Evolutionary conservation across 35 echinoderm and acorn worm species (phyloP), one percentile per base, ranked within the genome.

Genomic region (Ophioderma brevispina): DNA sequence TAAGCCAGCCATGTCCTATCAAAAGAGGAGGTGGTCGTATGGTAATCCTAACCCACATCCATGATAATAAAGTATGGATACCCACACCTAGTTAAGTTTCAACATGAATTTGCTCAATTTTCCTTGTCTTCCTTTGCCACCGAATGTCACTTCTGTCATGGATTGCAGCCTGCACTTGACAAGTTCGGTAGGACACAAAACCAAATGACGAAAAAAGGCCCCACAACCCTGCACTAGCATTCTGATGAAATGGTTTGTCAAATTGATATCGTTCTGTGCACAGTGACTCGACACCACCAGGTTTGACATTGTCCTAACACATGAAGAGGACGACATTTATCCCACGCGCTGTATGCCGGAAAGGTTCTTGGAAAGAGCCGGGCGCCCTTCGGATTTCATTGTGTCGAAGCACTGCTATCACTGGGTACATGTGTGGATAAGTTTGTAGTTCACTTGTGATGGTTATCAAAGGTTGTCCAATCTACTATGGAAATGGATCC

Each of bases 401-500:
- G 91, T 98, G 31, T 88, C 87, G 21, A 91, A 85, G 81, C 96
- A 98, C 30, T 90, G 82, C 34, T 80, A 36, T 89, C 92, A 28
- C 87, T 79, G 0, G 83, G 78, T 98, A 98, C 1, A 98, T 64
- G 1, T 93, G 77, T 50, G 96, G 96, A 49, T 98, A 98, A 0
- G 96, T 98, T 81, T 98, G 96, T 35, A 98, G 85, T 55, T 98
- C 95, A 10, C 95, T 93, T 76, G 95, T 98, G 35, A 98, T 84
- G 23, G 96, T 98, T 78, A 95, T 93, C 75, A 98, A 98, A 13
- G 96, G 96, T 80, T 98, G 96, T 25, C 96, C 96, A 14, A 90
- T n/a, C 89, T 38, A 95, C 52, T 14, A 87, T 91, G 64, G 93
- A 98, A 0, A 90, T 87, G 30, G 92, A 84, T 42, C 96, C 96